Evolutionary conservation across 2,797 vertebrate species (phyloP), one percentile per base, ranked within the genome.

Genomic region (Spinus olivaceus): DNA sequence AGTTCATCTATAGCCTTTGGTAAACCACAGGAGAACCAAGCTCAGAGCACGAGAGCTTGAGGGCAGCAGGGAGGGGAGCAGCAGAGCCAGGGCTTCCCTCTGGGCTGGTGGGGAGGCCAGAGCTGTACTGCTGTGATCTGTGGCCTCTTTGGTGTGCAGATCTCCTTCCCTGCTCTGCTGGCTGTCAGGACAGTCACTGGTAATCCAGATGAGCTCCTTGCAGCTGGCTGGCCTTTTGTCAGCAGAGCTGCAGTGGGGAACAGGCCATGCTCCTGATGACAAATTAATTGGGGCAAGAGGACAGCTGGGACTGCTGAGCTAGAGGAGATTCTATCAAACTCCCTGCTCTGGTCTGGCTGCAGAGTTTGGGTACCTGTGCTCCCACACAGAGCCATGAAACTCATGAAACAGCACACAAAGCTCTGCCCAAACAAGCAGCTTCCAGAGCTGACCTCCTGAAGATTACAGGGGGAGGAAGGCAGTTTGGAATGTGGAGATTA

Each of bases 1-100:
- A 90, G 84, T 94, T 88, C 91, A 95, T 88, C 65, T 65, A 1
- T 33, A 89, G 87, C 94, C 79, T 92, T 83, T 84, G 89, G 95
- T 78, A 91, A 95, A 82, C 86, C 81, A 80, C 86, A 82, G 28
- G 37, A 81, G 63, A 73, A 42, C 27, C 86, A 88, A 81, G 81
- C 91, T 73, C 59, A 18, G 79, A 41, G 44, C 84, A 67, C 0
- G 4, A 89, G 69, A 81, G 86, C 86, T 24, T 15, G 86, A 90
- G 77, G 88, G 90, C 88, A 94, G 81, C 54, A 47, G 79, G 50
- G 94, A 60, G 71, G 39, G 59, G 50, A 92, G 57, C 1, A 8
- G 42, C 32, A 37, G 85, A 72, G 77, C 59, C 30, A 86, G 86
- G 88, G 53, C 14, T 53, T 76, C 77, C 70, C 70, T 83, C 65